Evolutionary conservation across 2,113 vertebrate genomes (phyloP).

Genomic region (Ctenomys sociabilis): DNA sequence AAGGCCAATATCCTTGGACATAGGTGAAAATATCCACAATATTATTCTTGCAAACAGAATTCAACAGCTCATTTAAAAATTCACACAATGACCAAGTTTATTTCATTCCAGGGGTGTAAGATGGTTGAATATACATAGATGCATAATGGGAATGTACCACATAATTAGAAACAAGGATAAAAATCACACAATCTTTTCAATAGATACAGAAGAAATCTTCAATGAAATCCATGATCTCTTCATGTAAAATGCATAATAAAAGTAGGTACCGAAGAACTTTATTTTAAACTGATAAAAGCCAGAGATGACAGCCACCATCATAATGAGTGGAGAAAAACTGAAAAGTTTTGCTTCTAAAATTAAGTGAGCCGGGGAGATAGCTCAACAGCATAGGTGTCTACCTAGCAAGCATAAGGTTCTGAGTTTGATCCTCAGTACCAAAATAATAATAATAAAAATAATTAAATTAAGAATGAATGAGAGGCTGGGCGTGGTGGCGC

Average conservation of each 20-base stretch:
- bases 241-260: not conserved
- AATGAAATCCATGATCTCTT: not conserved
- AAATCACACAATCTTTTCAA: not conserved
- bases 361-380: not conserved
- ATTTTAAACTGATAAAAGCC: not conserved
- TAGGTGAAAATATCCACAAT: not conserved
- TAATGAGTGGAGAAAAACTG: not conserved
- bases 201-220: not conserved
- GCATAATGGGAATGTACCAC: not conserved
- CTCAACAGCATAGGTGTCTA: too few relatives aligned
- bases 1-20: not conserved
- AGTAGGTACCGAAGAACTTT: not conserved
- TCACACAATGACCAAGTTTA: not conserved
- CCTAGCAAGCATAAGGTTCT: too few relatives aligned
- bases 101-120: not conserved
- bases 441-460: too few relatives aligned
- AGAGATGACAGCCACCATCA: not conserved
- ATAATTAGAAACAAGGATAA: not conserved
- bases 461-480: not conserved
- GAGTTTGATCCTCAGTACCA: too few relatives aligned
- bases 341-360: not conserved
- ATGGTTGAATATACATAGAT: not conserved
- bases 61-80: not conserved
- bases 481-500: too few relatives aligned
- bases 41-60: not conserved